Evolutionary conservation across 1,140 invertebrate genomes (phyloP), one percentile per base, ranked within the genome.

Genomic region (Rhyzopertha dominica): DNA sequence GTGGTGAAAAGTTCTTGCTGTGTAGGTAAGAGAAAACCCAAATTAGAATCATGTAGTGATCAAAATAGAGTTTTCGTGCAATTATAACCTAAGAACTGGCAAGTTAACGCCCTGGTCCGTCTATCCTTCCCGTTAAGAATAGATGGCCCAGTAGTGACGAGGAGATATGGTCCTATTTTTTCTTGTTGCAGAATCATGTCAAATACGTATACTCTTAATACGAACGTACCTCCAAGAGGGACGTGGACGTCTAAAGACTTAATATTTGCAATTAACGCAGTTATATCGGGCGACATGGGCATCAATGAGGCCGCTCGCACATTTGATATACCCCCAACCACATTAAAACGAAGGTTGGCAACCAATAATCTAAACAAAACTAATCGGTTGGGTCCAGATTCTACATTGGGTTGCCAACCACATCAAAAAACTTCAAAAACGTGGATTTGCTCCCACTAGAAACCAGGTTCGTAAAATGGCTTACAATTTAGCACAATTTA

Each of bases 401-500:
- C 1, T 7, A 8, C 31, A 17, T 22, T 48, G 1, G 46, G 39
- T 43, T 2, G 41, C 26, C 10, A 9, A 8, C 16, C 41, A 43
- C 20, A 43, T 43, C 17, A 38, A 34, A 32, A 31, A 43, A 34
- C 29, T 43, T 10, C 41, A 43, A 34, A 43, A 24, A 22, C 16
- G 19, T 29, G 62, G 59, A 20, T 64, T 62, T 59, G 48, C 55
- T 40, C 47, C 47, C 23, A 44, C 54, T 9, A 50, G 51, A 47
- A 34, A 18, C 29, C 29, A 40, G 14, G 43, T 58, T 13, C 32
- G 55, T 26, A 24, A 2, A 25, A 43, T 29, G 32, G 55, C 52
- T 23, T 59, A 41, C 37, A 18, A 56, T 20, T 54, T 58, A 46
- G 60, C 65, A 19, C 5, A 43, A 35, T 5, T n/a, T n/a, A n/a